A percentile compares a stretch with the other conserved stretches of the same genome.
phyloP scores from a whole-genome alignment of 1,140 invertebrate genomes.

The Plectrocnemia conspersa region DNA sequence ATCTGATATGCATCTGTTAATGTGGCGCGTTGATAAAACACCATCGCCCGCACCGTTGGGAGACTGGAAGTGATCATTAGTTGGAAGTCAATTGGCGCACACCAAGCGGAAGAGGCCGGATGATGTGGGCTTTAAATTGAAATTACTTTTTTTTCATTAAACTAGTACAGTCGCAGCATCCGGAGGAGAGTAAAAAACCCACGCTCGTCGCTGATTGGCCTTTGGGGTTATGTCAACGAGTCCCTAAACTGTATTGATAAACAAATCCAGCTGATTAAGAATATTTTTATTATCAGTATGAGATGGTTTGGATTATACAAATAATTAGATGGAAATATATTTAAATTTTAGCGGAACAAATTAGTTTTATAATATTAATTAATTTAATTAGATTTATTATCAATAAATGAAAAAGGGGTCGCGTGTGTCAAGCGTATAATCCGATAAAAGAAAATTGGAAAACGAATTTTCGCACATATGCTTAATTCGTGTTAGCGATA shows the following conservation, averaged over 20 bases:
- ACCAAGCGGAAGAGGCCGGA: constrained; percentile 18
- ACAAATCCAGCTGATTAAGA: background rate
- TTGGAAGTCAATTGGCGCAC: constrained; percentile 8
- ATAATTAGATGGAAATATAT: background rate
- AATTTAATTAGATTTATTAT: background rate
- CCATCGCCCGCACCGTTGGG: constrained; percentile 1
- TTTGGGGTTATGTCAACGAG: background rate
- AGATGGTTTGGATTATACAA: background rate
- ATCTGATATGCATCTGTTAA: background rate
- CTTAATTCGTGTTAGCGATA: too few species aligned
- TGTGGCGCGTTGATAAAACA: too few species aligned
- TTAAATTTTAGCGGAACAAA: background rate
- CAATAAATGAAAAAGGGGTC: constrained; percentile 3
- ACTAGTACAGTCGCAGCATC: constrained; percentile 17
- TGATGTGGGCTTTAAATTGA: constrained; percentile 31
- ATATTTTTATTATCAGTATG: background rate
- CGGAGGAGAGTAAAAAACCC: constrained; percentile 3
- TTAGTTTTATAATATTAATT: background rate
- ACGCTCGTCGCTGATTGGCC: constrained; percentile 1
- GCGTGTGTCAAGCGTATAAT: too few species aligned
- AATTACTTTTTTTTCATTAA: constrained; percentile 33
- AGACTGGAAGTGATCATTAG: constrained; percentile 19
- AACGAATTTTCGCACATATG: too few species aligned
- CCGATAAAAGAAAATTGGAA: too few species aligned
- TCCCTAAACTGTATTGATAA: background rate